Base-by-base conservation (phyloP, 2,113 vertebrate genomes). In the Barnardius zonarius region DNA sequence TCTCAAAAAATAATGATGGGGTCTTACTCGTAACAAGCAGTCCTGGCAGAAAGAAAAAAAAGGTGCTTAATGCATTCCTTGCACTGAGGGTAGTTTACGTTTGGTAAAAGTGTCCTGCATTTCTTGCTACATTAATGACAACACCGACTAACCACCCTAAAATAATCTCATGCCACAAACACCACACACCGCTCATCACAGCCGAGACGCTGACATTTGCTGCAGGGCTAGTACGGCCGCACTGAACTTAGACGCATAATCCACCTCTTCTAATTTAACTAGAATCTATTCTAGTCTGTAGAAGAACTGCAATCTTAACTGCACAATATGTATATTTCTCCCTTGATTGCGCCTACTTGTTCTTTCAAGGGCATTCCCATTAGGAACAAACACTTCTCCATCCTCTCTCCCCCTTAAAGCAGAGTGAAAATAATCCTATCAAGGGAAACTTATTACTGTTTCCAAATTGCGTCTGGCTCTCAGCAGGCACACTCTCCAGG, bases 361-460 rank as follows among this genome's bases (percentile, higher is more conserved):
- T 97, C 92, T 96, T 98, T 97, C 89, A 96, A 97, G 95, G 95
- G 77, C 94, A 97, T 84, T 95, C 87, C 95, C 90, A 95, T 95
- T 97, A 89, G 93, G 95, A 97, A 96, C 82, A 94, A 92, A 93
- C 86, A 92, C 54, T 87, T 95, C 96, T 96, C 93, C 82, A 92
- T 95, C 80, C 84, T 89, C 85, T 96, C 93, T 95, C 85, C 80
- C 93, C 87, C 87, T 98, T 97, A 96, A 97, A 98, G 94, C 57
- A 92, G 83, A 95, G 95, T 95, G 94, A 98, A 97, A 95, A 98
- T 95, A 97, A 97, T 93, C 95, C 88, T 93, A 98, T 97, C 95
- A 96, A 97, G 92, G 95, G 95, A 97, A 98, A 98, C 94, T 95
- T 97, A 97, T 95, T 97, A 97, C 94, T 96, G 88, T 96, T 97